Evolutionary conservation across 1,140 invertebrate genomes (phyloP).

Genomic region (Pemphigus obesinymphae): DNA sequence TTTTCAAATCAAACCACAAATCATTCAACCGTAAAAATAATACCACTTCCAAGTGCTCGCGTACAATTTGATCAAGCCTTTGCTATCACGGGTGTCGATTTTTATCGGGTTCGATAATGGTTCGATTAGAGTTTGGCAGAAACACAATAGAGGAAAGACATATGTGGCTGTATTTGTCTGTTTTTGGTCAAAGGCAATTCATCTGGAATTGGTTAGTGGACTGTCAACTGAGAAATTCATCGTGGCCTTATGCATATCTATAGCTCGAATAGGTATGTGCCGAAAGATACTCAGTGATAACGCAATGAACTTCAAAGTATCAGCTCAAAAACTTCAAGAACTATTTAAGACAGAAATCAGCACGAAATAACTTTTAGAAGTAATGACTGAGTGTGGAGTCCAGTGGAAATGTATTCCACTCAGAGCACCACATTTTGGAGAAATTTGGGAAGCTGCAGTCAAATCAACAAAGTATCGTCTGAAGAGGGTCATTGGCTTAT

Average conservation of each 20-base stretch:
- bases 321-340: background rate
- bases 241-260: background rate
- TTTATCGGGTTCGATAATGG: background rate
- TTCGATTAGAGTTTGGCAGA: background rate
- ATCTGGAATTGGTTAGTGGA: background rate
- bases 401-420: too few species aligned
- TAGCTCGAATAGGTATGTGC: background rate
- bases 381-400: too few species aligned
- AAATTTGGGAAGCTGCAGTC: too few species aligned
- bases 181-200: background rate
- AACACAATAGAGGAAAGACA: background rate
- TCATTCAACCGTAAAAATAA: background rate
- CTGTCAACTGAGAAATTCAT: too few species aligned
- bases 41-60: background rate
- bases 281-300: background rate
- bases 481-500: constrained; percentile 38
- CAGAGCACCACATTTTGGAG: too few species aligned
- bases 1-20: background rate
- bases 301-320: background rate
- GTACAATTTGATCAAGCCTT: background rate
- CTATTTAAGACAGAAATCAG: too few species aligned
- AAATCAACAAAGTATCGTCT: constrained; percentile 45
- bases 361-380: constrained; percentile 41
- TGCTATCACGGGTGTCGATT: background rate
- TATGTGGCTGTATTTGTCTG: background rate